Base-by-base conservation (phyloP, 2,888 invertebrate species). In the Apoderus coryli region DNA sequence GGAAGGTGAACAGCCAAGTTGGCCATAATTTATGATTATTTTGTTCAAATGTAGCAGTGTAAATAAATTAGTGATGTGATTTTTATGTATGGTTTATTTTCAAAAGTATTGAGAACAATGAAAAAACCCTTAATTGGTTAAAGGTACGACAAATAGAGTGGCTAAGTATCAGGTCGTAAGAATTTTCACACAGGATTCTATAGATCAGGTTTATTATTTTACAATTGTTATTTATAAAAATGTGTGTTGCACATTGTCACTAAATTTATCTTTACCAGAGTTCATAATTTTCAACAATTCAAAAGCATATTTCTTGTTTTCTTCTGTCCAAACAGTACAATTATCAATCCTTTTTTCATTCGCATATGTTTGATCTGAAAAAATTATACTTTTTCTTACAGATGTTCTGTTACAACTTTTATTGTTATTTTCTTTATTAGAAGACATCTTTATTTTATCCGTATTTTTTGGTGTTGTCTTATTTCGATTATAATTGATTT, bases 1-100 rank as follows among this genome's bases (percentile, higher is more conserved):
- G 42, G 66, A 69, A 39, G 77, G 72, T 4, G 73, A 76, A 36
- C 50, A 62, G 43, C 85, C 84, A 33, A 69, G 77, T 7, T 86
- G 85, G 86, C 76, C 76, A 22, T 56, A 43, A 33, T 33, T 29
- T 24, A 22, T 19, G 19, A n/a, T 7, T 19, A n/a, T 19, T 19
- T 7, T 19, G 13, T 11, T 26, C 7, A 9, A 13, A 19, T 24
- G 29, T 27, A 14, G 26, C 24, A 30, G 31, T 34, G 34, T 34
- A 34, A 29, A 14, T n/a, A n/a, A n/a, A n/a, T n/a, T n/a, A n/a
- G n/a, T n/a, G n/a, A n/a, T n/a, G n/a, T n/a, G n/a, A n/a, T n/a
- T n/a, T n/a, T n/a, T n/a, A n/a, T n/a, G n/a, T n/a, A n/a, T n/a
- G n/a, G n/a, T n/a, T n/a, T n/a, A n/a, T n/a, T n/a, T n/a, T n/a